Percentiles rank a stretch among this genome's conserved stretches.
Conservation (phyloP, 2,113 vertebrate species). For the Mesitornis unicolor region DNA sequence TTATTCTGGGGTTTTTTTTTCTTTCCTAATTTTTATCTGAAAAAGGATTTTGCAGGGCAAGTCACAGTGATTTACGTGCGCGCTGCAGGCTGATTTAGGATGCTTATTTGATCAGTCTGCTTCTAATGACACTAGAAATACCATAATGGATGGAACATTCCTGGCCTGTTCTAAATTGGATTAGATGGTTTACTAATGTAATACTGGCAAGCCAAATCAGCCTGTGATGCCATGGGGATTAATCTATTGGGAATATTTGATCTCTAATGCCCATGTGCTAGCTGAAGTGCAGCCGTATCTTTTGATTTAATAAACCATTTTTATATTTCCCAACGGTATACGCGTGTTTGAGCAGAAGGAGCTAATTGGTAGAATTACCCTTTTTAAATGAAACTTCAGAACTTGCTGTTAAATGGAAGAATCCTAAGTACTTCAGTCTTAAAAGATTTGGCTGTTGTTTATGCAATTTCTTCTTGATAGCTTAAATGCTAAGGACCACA, state of each 20-base stretch:
- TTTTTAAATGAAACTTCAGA: constrained; percentile 45
- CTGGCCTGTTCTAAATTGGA: constrained; percentile 69
- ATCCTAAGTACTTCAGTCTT: background rate
- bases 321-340: constrained; percentile 46
- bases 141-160: constrained; percentile 70
- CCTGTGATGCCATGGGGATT: constrained; percentile 65
- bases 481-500: background rate
- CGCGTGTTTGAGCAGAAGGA: constrained; percentile 35
- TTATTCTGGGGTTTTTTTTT: background rate
- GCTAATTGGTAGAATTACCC: constrained; percentile 64
- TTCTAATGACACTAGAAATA: constrained; percentile 68
- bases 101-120: constrained; percentile 70
- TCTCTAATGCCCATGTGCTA: constrained; percentile 38
- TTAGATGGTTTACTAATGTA: constrained; percentile 74
- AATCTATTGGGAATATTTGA: constrained; percentile 64
- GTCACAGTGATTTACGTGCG: constrained; percentile 28
- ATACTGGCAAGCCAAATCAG: constrained; percentile 66
- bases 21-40: background rate
- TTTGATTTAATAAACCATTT: constrained; percentile 70
- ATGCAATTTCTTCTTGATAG: background rate
- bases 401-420: constrained; percentile 33
- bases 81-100: constrained; percentile 48
- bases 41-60: background rate
- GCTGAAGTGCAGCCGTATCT: constrained; percentile 58
- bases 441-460: background rate